Conservation (phyloP, 2,888 invertebrate genomes). For the Vesta saturnalis region DNA sequence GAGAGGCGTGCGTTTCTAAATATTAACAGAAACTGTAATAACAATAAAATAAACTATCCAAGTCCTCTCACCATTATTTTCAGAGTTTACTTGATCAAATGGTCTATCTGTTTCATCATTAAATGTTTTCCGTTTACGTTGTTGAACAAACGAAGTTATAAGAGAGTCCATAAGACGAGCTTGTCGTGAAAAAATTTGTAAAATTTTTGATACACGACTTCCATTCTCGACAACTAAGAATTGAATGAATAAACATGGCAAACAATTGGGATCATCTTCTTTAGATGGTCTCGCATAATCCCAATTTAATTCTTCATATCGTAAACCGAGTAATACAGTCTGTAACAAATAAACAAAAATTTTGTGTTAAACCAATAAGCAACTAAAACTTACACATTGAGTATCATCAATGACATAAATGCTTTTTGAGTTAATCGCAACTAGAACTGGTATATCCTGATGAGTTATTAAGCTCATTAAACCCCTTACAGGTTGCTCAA, state of each 20-base stretch:
- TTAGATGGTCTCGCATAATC: slow-evolving; percentile 90
- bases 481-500: slow-evolving; percentile 90
- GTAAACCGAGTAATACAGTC: slow-evolving; percentile 85
- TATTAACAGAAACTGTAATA: neutral
- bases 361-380: neutral
- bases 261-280: slow-evolving; percentile 83
- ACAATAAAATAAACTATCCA: slow-evolving; percentile 9
- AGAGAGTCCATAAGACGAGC: slow-evolving; percentile 89
- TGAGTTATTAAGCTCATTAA: slow-evolving; percentile 86
- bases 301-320: slow-evolving; percentile 92
- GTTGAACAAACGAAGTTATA: slow-evolving; percentile 84
- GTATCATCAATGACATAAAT: slow-evolving; percentile 87
- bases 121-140: slow-evolving; percentile 66
- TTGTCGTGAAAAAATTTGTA: slow-evolving; percentile 77
- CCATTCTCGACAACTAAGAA: slow-evolving; percentile 84
- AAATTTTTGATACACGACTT: slow-evolving; percentile 80
- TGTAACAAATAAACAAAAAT: slow-evolving; percentile 57
- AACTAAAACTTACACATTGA: slow-evolving; percentile 75
- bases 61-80: slow-evolving; percentile 52
- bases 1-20: slow-evolving; percentile 62
- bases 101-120: slow-evolving; percentile 64
- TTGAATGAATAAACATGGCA: slow-evolving; percentile 93
- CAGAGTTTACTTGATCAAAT: slow-evolving; percentile 52
- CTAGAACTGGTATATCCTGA: slow-evolving; percentile 86
- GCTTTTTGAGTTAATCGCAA: slow-evolving; percentile 88